Conservation (phyloP, 2,113 vertebrate species). For the Thomomys bottae region DNA sequence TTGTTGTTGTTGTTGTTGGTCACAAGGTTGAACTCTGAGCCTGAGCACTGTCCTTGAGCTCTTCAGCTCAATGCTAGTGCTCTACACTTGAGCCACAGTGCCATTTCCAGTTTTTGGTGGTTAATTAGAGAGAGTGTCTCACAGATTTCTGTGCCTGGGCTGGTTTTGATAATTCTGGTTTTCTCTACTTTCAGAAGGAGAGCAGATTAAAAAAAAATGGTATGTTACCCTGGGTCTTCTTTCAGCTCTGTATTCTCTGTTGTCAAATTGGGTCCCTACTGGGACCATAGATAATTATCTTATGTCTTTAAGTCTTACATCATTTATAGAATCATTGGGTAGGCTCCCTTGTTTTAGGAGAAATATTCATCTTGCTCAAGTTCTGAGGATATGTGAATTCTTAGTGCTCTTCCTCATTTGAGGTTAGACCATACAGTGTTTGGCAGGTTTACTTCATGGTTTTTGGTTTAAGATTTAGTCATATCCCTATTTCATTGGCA, state of each 20-base stretch:
- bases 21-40: too few relatives aligned
- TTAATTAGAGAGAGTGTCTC: too few relatives aligned
- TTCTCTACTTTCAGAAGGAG: not conserved
- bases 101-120: too few relatives aligned
- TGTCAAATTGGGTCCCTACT: rapidly evolving
- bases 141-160: too few relatives aligned
- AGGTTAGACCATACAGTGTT: constrained; percentile 34
- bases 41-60: too few relatives aligned
- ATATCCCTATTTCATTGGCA: constrained; percentile 42
- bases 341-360: not conserved
- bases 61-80: too few relatives aligned
- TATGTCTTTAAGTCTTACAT: not conserved
- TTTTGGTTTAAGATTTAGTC: constrained; percentile 43
- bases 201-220: not conserved
- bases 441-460: constrained; percentile 29
- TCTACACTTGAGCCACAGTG: too few relatives aligned
- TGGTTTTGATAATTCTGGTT: not conserved
- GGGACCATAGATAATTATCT: not conserved
- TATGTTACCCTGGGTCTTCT: not conserved
- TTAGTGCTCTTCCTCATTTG: constrained; percentile 56
- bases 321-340: not conserved
- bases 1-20: too few relatives aligned
- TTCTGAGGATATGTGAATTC: constrained; percentile 15
- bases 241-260: not conserved
- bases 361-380: constrained; percentile 46